These are phyloP conservation scores for Atlantisia rogersi DNA, from an alignment of 2,113 vertebrate genomes.

Conservation along the genomic window DNA sequence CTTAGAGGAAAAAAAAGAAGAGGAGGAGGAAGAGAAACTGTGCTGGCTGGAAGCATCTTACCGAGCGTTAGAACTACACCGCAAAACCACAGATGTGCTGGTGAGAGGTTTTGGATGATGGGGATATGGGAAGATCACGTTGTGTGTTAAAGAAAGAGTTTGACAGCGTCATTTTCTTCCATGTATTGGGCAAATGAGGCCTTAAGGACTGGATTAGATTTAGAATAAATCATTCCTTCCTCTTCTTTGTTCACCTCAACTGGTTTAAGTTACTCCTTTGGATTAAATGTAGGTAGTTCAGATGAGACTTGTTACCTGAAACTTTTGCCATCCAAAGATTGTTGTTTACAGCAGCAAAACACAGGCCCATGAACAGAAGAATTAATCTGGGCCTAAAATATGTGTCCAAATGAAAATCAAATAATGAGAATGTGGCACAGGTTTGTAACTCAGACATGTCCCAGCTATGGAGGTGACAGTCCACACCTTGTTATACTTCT, in stretches of 20 bases:
- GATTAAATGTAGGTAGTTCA: background rate
- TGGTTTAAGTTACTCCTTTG: background rate
- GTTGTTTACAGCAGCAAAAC: background rate
- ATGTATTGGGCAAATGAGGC: background rate
- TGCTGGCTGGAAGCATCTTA: conserved; percentile 89
- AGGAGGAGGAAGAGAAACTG: conserved; percentile 74
- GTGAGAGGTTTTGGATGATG: conserved; percentile 62
- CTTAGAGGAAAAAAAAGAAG: conserved; percentile 80
- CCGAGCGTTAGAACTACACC: conserved; percentile 85
- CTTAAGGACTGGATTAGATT: background rate
- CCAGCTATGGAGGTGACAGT: background rate
- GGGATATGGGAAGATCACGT: background rate
- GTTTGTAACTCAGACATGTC: background rate
- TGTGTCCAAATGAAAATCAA: background rate
- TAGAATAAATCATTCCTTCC: background rate
- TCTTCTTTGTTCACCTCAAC: background rate
- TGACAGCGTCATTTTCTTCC: background rate
- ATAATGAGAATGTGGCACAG: background rate
- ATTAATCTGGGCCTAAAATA: background rate
- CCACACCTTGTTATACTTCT: background rate
- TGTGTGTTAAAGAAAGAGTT: background rate
- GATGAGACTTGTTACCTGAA: background rate
- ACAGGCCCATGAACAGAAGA: background rate
- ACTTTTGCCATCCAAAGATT: background rate
- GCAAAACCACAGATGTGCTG: conserved; percentile 84